A percentile compares a stretch with the other conserved stretches of the same genome.
Conservation (phyloP, 2,797 vertebrate species). For the Cheracebus regulus region DNA sequence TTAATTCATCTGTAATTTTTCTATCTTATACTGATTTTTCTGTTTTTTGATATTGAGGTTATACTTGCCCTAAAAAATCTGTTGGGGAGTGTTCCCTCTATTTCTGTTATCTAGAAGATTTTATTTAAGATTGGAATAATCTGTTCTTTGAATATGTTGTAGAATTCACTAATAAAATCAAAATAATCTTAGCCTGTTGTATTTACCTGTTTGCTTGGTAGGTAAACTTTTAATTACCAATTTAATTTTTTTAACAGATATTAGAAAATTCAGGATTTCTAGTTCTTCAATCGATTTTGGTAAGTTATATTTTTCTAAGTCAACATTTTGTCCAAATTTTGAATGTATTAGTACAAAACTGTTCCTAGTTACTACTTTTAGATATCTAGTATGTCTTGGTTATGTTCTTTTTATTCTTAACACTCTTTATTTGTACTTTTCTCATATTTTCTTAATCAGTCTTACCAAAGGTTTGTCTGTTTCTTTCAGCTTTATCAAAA, state of each 20-base stretch:
- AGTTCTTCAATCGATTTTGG: neutral
- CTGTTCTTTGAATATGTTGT: neutral
- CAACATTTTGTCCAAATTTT: neutral
- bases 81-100: neutral
- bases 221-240: neutral
- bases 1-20: neutral
- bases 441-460: neutral
- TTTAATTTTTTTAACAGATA: neutral
- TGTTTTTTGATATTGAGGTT: neutral
- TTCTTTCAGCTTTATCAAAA: neutral
- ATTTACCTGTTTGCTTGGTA: neutral
- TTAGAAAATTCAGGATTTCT: neutral
- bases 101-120: neutral
- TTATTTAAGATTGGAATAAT: neutral
- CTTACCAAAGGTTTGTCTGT: neutral
- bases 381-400: neutral
- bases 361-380: neutral
- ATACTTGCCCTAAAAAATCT: neutral
- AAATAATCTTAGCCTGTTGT: conserved; percentile 24
- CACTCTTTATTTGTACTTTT: conserved; percentile 18
- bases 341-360: neutral
- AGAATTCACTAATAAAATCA: neutral
- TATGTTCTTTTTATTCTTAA: neutral
- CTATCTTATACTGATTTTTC: neutral
- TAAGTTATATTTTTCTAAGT: neutral